These are phyloP conservation scores for Euleptes europaea DNA, from an alignment of 2,113 vertebrate species.

Conservation along the genomic window DNA sequence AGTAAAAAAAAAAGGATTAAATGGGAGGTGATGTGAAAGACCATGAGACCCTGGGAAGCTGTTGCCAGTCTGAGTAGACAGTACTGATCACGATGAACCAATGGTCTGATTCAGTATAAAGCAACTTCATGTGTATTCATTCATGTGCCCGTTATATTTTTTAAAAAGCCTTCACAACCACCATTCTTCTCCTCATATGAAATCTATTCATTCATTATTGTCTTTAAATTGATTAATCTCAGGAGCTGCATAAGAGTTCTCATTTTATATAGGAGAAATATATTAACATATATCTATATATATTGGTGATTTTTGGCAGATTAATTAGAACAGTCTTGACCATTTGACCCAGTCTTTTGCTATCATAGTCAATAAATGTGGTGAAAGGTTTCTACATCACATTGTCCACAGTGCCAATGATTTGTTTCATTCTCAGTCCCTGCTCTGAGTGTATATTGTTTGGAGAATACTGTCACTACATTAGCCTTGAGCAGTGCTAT, in stretches of 20 bases:
- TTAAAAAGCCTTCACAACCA: too few relatives aligned
- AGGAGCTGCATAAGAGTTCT: background rate
- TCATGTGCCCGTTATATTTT: too few relatives aligned
- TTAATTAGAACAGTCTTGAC: background rate
- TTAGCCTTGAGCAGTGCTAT: constrained; percentile 59
- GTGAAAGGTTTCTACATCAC: constrained; percentile 42
- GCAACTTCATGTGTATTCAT: too few relatives aligned
- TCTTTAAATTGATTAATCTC: background rate
- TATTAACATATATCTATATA: background rate
- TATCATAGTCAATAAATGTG: constrained; percentile 34
- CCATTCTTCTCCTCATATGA: background rate
- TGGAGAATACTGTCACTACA: constrained; percentile 61
- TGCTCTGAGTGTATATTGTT: constrained; percentile 46
- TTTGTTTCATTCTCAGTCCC: constrained; percentile 56
- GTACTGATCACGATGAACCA: too few relatives aligned
- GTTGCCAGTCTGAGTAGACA: too few relatives aligned
- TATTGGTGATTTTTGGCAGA: background rate
- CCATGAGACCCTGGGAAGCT: too few relatives aligned
- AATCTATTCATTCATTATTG: background rate
- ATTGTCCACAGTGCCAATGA: constrained; percentile 48
- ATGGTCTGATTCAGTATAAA: too few relatives aligned
- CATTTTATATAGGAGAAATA: background rate
- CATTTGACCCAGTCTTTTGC: background rate
- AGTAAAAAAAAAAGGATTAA: too few relatives aligned
- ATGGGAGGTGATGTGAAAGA: too few relatives aligned